These are phyloP conservation scores for Epistrophella euchroma DNA, from an alignment of 2,888 invertebrate species.

Conservation along the genomic window DNA sequence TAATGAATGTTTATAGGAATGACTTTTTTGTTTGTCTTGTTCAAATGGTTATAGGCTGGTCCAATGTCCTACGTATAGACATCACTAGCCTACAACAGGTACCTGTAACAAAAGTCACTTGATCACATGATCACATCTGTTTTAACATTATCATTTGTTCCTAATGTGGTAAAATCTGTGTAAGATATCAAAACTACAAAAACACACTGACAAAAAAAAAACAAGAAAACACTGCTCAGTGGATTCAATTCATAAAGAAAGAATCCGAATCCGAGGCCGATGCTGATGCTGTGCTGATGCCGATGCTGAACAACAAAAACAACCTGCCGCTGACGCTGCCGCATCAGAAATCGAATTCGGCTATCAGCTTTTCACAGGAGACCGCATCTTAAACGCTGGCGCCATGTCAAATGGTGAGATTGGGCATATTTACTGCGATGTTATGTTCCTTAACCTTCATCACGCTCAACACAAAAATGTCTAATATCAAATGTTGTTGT, in stretches of 20 bases:
- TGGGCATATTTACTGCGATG: constrained; percentile 79
- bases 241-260: constrained; percentile 66
- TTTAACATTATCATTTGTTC: constrained; percentile 61
- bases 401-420: constrained; percentile 83
- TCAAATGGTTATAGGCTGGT: constrained; percentile 3
- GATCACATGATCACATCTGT: constrained; percentile 32
- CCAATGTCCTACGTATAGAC: background rate
- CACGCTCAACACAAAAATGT: constrained; percentile 74
- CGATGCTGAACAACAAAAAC: constrained; percentile 51
- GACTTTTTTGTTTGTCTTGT: constrained; percentile 24
- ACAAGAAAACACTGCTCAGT: constrained; percentile 32
- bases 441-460: constrained; percentile 75
- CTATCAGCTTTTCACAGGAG: constrained; percentile 83
- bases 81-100: constrained; percentile 3
- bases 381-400: constrained; percentile 84
- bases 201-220: constrained; percentile 39
- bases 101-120: constrained; percentile 1
- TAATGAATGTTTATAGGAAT: constrained; percentile 33
- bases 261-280: constrained; percentile 1
- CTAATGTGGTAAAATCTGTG: constrained; percentile 62
- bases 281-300: background rate
- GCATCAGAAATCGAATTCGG: constrained; percentile 70
- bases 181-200: constrained; percentile 51
- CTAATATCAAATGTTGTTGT: constrained; percentile 73
- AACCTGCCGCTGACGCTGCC: constrained; percentile 70